phyloP scores from a whole-genome alignment of 2,888 invertebrate genomes.

The Chymomyza caudatula region DNA sequence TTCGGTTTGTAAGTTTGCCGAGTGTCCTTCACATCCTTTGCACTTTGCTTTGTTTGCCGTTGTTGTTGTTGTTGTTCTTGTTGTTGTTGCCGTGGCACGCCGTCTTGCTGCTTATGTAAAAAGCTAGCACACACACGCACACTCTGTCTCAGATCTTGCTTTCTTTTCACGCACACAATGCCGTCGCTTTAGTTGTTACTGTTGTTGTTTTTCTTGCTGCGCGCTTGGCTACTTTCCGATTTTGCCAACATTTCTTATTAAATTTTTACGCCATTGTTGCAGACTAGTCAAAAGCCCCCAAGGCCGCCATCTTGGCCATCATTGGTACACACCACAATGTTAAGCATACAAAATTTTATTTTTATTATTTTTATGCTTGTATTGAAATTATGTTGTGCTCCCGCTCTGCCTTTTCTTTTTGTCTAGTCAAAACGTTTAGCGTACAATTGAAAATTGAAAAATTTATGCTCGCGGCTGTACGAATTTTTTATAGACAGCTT shows the following conservation, averaged over 20 bases:
- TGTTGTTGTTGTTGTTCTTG: conserved; percentile 3
- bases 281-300: too few species aligned
- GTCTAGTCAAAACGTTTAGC: conserved; percentile 4
- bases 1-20: not conserved
- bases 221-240: conserved; percentile 1
- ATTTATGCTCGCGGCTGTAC: not conserved
- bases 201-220: too few species aligned
- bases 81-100: not conserved
- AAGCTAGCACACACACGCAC: not conserved
- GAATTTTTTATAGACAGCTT: not conserved
- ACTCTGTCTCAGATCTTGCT: not conserved
- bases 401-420: not conserved
- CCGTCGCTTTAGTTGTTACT: not conserved
- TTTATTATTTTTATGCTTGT: conserved; percentile 4
- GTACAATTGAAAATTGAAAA: not conserved
- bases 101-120: conserved; percentile 14
- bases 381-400: not conserved
- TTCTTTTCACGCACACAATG: not conserved
- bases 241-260: conserved; percentile 11
- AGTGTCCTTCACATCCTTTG: not conserved
- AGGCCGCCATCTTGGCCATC: not conserved
- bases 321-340: not conserved
- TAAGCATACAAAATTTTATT: not conserved
- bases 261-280: conserved; percentile 19
- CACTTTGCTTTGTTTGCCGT: not conserved